A percentile compares a stretch with the other conserved stretches of the same genome.
Conservation (phyloP, 1,140 invertebrate genomes). For the Hormaphis cornu region DNA sequence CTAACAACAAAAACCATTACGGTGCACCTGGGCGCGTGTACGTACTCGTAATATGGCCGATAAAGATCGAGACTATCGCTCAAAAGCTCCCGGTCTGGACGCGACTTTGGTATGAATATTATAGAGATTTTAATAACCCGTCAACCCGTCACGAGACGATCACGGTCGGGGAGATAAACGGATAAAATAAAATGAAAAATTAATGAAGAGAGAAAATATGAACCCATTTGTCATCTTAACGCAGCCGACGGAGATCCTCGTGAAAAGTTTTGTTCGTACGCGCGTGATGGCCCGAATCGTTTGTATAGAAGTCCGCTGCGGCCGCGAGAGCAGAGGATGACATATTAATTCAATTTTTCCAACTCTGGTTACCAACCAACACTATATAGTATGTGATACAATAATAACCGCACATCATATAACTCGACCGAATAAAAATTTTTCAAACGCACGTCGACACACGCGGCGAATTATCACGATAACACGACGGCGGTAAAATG, state of each 20-base stretch:
- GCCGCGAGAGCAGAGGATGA: no score
- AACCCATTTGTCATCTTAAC: constrained; percentile 4
- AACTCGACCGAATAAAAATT: no score
- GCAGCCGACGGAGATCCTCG: background rate
- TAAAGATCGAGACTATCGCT: constrained; percentile 18
- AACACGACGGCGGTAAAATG: no score
- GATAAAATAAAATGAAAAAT: background rate
- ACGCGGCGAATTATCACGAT: no score
- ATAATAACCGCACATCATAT: no score
- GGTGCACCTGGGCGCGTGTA: no score
- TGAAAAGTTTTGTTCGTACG: background rate
- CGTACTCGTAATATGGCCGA: no score
- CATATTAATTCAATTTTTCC: no score
- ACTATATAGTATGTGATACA: no score
- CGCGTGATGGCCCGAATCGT: background rate
- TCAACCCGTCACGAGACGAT: constrained; percentile 15
- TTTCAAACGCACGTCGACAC: no score
- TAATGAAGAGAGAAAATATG: background rate
- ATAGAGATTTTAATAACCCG: constrained; percentile 23
- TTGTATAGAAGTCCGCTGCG: background rate
- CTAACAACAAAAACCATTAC: background rate
- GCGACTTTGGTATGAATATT: no score
- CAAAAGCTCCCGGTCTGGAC: background rate
- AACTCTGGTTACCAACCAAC: no score
- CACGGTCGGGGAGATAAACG: constrained; percentile 1